phyloP scores from a whole-genome alignment of 2,113 vertebrate species.

The Erythrolamprus reginae region DNA sequence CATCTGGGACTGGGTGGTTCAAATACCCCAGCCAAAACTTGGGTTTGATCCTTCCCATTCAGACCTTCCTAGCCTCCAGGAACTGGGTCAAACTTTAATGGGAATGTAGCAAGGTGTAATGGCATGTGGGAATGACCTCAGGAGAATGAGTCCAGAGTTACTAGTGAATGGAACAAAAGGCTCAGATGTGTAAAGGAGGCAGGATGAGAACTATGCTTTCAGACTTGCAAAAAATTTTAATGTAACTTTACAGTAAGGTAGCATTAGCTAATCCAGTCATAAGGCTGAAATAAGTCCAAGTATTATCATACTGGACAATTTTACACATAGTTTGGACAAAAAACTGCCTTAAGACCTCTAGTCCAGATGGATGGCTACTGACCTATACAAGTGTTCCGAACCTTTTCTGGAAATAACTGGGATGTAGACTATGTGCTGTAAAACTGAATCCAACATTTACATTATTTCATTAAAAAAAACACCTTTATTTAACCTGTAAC shows the following conservation, averaged over 20 bases:
- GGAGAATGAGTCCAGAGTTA: too few relatives aligned
- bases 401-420: neutral
- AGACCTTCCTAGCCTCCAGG: neutral
- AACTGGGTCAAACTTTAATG: neutral
- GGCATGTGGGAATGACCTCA: too few relatives aligned
- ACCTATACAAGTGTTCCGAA: neutral
- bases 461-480: conserved; percentile 6
- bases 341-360: neutral
- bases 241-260: too few relatives aligned
- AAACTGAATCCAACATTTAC: neutral
- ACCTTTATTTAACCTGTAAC: neutral
- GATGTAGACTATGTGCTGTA: neutral
- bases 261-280: too few relatives aligned
- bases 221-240: too few relatives aligned
- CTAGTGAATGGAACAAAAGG: too few relatives aligned
- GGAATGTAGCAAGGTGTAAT: neutral
- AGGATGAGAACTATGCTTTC: too few relatives aligned
- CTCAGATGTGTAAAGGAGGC: too few relatives aligned
- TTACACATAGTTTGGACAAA: neutral
- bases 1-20: neutral
- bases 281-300: neutral
- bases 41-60: neutral
- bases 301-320: neutral
- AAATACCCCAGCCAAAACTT: neutral
- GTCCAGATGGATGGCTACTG: neutral